These are phyloP conservation scores for Procambarus clarkii DNA, from an alignment of 1,140 invertebrate genomes.

Conservation along the genomic window DNA sequence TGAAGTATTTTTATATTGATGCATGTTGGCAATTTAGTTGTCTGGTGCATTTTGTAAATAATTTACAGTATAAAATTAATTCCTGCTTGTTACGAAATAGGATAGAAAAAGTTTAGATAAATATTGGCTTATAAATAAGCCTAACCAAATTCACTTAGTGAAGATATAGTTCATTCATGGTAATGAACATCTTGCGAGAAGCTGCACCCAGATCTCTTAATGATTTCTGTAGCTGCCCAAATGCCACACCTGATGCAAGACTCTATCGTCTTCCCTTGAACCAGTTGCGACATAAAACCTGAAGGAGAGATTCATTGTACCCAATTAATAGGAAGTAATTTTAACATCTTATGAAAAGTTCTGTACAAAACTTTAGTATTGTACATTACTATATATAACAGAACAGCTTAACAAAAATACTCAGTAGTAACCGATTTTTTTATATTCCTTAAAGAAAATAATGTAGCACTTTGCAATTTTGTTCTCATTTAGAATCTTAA, in stretches of 20 bases:
- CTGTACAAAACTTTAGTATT: too few relatives aligned
- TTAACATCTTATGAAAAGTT: too few relatives aligned
- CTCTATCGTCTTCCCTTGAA: conserved; percentile 86
- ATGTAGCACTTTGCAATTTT: too few relatives aligned
- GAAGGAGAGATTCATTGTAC: conserved; percentile 75
- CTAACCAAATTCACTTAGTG: neutral
- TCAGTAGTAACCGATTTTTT: too few relatives aligned
- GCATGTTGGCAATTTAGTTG: neutral
- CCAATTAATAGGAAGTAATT: conserved; percentile 76
- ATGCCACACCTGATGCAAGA: conserved; percentile 92
- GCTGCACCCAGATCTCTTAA: conserved; percentile 91
- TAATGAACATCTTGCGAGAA: conserved; percentile 77
- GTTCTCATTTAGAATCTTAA: too few relatives aligned
- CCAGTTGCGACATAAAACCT: conserved; percentile 92
- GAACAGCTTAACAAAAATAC: too few relatives aligned
- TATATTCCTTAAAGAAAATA: too few relatives aligned
- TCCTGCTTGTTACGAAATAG: neutral
- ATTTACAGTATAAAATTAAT: neutral
- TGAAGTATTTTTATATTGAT: neutral
- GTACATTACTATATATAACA: too few relatives aligned
- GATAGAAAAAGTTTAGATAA: neutral
- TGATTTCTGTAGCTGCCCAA: conserved; percentile 89
- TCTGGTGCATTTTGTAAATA: neutral
- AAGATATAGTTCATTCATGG: neutral
- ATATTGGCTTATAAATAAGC: neutral